phyloP scores from a whole-genome alignment of 2,113 vertebrate genomes.

The Oceanodroma tethys region DNA sequence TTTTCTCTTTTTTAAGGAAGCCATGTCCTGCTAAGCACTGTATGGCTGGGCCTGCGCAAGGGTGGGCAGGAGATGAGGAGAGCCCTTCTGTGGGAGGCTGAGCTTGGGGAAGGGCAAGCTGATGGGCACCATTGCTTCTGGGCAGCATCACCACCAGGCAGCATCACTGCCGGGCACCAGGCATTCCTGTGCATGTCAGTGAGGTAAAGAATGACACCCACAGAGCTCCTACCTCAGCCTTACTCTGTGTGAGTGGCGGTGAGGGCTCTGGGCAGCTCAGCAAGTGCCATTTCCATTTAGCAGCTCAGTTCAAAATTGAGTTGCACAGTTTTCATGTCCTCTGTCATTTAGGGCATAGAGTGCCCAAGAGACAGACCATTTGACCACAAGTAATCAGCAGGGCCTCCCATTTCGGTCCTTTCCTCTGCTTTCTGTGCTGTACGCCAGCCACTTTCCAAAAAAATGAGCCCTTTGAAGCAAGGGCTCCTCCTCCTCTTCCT shows the following conservation, averaged over 20 bases:
- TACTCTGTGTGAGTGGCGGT: rapidly evolving
- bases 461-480: not conserved
- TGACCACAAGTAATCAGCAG: not conserved
- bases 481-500: not conserved
- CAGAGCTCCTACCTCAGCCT: not conserved
- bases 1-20: not conserved
- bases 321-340: not conserved
- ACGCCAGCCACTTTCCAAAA: not conserved
- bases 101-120: not conserved
- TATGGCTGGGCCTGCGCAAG: not conserved
- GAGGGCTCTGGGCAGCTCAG: not conserved
- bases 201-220: not conserved
- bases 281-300: not conserved
- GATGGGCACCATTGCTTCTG: not conserved
- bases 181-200: not conserved
- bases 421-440: not conserved
- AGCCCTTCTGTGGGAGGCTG: not conserved
- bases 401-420: not conserved
- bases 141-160: not conserved
- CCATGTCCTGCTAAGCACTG: not conserved
- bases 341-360: not conserved
- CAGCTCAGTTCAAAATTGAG: not conserved
- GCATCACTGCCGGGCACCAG: not conserved
- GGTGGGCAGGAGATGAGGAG: not conserved
- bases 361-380: not conserved